These are phyloP conservation scores for Schizothorax lantsangensis DNA, from an alignment of 2,797 vertebrate genomes.

Conservation along the genomic window DNA sequence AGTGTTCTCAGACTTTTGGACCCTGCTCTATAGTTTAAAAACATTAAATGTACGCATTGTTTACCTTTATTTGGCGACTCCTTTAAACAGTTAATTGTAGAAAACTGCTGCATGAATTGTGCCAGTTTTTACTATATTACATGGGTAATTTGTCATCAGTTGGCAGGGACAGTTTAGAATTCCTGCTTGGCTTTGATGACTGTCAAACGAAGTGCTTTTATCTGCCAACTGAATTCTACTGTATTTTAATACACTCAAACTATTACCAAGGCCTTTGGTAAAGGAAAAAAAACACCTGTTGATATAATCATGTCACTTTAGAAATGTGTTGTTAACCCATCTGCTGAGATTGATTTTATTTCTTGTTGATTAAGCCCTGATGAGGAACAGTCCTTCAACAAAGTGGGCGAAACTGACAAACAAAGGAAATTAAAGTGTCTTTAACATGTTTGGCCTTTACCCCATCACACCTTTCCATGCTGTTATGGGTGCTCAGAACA, in stretches of 20 bases:
- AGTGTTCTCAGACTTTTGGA: neutral
- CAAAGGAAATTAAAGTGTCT: constrained; percentile 5
- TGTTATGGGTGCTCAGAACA: constrained; percentile 22
- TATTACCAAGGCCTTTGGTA: neutral
- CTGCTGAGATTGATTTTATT: constrained; percentile 8
- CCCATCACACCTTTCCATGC: constrained; percentile 51
- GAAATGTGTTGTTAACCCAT: constrained; percentile 40
- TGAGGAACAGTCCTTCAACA: constrained; percentile 3
- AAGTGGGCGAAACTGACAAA: constrained; percentile 34
- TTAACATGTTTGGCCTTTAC: constrained; percentile 35
- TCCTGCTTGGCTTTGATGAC: neutral
- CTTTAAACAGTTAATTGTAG: neutral
- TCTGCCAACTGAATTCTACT: neutral
- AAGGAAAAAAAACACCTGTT: constrained; percentile 37
- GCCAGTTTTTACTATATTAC: neutral
- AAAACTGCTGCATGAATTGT: neutral
- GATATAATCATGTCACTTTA: constrained; percentile 52
- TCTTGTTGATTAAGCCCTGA: constrained; percentile 46
- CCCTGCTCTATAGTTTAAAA: neutral
- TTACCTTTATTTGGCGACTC: neutral
- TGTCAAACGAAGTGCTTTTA: neutral
- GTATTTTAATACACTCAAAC: neutral
- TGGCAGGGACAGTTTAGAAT: neutral
- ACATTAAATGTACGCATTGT: neutral
- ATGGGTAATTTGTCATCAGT: neutral